Conservation (phyloP, 2,113 vertebrate species). For the Natator depressus region DNA sequence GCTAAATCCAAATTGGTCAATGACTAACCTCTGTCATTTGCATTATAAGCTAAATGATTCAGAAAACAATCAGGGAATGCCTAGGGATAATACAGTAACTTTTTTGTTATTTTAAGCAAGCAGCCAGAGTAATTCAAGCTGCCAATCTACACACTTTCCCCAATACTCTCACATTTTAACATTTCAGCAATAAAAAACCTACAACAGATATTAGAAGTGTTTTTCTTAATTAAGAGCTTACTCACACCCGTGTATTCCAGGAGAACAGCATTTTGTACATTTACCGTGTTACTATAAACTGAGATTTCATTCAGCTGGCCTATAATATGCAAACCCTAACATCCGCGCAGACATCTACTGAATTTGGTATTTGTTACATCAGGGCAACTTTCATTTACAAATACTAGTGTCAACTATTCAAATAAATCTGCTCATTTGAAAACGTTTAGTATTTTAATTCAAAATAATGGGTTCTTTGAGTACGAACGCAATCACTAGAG, state of each 20-base stretch:
- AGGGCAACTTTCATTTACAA: background rate
- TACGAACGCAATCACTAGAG: constrained; percentile 29
- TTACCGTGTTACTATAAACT: rapidly evolving
- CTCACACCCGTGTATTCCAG: background rate
- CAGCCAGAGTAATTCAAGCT: rapidly evolving
- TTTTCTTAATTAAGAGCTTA: background rate
- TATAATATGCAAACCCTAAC: rapidly evolving
- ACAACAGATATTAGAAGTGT: background rate
- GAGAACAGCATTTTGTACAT: background rate
- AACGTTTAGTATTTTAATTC: constrained; percentile 48
- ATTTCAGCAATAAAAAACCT: too few species aligned
- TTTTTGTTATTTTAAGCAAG: rapidly evolving
- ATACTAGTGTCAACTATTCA: background rate
- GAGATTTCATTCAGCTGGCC: background rate
- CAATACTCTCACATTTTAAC: rapidly evolving
- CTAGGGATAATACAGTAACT: rapidly evolving
- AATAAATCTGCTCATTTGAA: background rate
- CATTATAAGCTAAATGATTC: rapidly evolving
- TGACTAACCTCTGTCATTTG: rapidly evolving
- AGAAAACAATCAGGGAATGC: rapidly evolving
- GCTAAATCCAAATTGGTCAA: rapidly evolving
- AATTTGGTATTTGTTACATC: background rate
- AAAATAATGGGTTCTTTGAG: constrained; percentile 64
- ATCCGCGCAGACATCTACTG: background rate
- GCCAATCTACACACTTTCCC: rapidly evolving